Conservation (phyloP, 2,888 invertebrate species). For the Pristionchus maxplancki region DNA sequence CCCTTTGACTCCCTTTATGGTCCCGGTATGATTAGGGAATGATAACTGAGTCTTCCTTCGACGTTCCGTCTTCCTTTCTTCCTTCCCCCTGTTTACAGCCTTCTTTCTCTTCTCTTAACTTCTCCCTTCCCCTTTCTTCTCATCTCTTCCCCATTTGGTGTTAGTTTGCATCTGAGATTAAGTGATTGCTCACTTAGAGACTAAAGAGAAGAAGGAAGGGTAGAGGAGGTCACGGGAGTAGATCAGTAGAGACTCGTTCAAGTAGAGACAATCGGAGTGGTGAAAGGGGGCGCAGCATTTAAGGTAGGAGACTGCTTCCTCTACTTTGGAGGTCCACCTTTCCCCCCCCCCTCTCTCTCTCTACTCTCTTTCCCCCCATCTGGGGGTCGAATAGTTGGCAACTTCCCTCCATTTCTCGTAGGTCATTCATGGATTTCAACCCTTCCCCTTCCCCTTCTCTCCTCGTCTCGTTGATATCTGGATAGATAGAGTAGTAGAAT, state of each 20-base stretch:
- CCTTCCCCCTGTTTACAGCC: background rate
- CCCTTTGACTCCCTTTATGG: background rate
- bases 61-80: background rate
- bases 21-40: background rate
- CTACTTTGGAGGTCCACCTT: background rate
- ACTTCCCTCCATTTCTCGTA: conserved; percentile 26
- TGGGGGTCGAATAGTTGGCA: conserved; percentile 13
- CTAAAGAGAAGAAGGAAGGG: background rate
- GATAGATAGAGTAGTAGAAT: background rate
- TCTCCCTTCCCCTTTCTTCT: background rate
- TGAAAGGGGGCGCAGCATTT: conserved; percentile 3
- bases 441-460: background rate
- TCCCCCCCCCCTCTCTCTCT: background rate
- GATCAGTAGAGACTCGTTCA: conserved; percentile 27
- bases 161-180: conserved; percentile 29
- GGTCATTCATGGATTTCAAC: conserved; percentile 32
- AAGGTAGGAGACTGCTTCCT: background rate
- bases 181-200: conserved; percentile 34
- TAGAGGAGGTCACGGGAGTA: background rate
- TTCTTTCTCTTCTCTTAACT: conserved; percentile 28
- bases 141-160: conserved; percentile 17
- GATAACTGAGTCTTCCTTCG: conserved; percentile 10
- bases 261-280: conserved; percentile 33
- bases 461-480: background rate
- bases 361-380: background rate